A percentile compares a stretch with the other conserved stretches of the same genome.
These are phyloP conservation scores for rat (Rattus norvegicus) DNA, from an alignment of 2,113 vertebrate genomes.

Conservation along the genomic window GRCr8 NC_086019.1:33158001-33158500, in stretches of 20 bases:
- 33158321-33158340: background rate
- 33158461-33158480: background rate
- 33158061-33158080: rapidly evolving
- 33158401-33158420: background rate
- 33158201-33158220: too few species aligned
- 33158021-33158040: rapidly evolving
- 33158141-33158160: background rate
- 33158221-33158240: background rate
- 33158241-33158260: too few species aligned
- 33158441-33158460: background rate
- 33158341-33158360: background rate
- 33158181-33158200: background rate
- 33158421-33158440: background rate
- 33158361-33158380: rapidly evolving
- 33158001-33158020: rapidly evolving
- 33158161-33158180: background rate
- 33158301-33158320: background rate
- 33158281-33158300: background rate
- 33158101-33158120: background rate
- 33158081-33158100: rapidly evolving
- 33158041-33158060: rapidly evolving
- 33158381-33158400: too few species aligned
- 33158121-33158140: background rate
- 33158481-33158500: background rate
- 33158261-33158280: background rate